Evolutionary conservation across 2,888 invertebrate species (phyloP), one percentile per base, ranked within the genome.

Genomic region (Cataglyphis albicans): DNA sequence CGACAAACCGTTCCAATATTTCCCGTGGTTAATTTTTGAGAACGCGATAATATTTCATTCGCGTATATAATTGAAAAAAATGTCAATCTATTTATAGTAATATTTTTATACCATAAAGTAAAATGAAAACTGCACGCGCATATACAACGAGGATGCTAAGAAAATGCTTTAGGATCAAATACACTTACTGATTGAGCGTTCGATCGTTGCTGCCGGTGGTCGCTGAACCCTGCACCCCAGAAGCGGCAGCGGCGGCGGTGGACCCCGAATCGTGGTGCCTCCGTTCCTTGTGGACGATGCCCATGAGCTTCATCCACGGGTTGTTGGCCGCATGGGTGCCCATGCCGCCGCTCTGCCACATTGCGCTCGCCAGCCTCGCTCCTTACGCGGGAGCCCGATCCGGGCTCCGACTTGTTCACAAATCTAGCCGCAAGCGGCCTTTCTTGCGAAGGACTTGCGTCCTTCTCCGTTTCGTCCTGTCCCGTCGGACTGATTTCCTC

Each of bases 221-320:
- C 82, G 95, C 95, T 86, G 95, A 90, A 64, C 91, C 92, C 86
- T 93, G 93, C 80, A 90, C 91, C 61, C 92, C 95, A 86, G 95
- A 95, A 90, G 95, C 95, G 88, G 95, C 94, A 88, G 92, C 94
- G 84, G 92, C 94, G 81, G 92, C 92, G 48, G 91, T 93, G 81
- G 92, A 93, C 32, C 92, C 91, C 59, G 96, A 96, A 88, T 97
- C 96, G 95, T 96, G 96, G 93, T 96, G 97, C 83, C 90, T 86
- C 87, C 97, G 95, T 93, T 97, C 97, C 95, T 97, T 97, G 95
- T 97, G 97, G 91, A 97, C 97, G 93, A 97, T 97, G 93, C 97
- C 97, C 97, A 97, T 97, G 90, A 97, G 95, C 94, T 97, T 97
- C 96, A 97, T 97, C 97, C 97, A 97, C 92, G 97, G 97, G 95